Evolutionary conservation across 2,888 invertebrate genomes (phyloP).

Genomic region (Himalopsyche anomala): DNA sequence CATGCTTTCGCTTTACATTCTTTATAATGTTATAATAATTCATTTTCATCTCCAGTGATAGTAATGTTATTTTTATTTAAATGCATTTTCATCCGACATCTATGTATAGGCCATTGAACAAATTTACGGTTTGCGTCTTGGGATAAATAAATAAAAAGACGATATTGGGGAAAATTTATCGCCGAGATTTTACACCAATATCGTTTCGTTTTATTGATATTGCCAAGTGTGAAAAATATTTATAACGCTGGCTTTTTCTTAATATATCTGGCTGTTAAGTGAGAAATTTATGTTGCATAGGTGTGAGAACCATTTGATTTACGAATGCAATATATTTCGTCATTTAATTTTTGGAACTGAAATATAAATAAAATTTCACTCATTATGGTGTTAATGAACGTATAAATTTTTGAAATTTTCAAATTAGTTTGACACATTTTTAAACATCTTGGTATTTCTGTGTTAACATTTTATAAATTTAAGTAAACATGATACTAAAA

Average conservation of each 20-base stretch:
- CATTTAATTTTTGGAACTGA: neutral
- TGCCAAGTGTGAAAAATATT: conserved; percentile 34
- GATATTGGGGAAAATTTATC: conserved; percentile 21
- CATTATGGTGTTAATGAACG: neutral
- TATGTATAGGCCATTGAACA: conserved; percentile 23
- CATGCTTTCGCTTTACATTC: neutral
- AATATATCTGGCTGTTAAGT: conserved; percentile 19
- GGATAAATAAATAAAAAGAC: conserved; percentile 30
- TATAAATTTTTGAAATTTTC: neutral
- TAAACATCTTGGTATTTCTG: neutral
- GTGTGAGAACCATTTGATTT: conserved; percentile 1
- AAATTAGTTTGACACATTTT: conserved; percentile 9
- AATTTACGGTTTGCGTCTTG: conserved; percentile 22
- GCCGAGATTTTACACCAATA: conserved; percentile 34
- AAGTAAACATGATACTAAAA: no score
- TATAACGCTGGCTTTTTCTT: neutral
- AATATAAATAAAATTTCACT: conserved; percentile 5
- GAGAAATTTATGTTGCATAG: neutral
- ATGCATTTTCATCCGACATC: neutral
- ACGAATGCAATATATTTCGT: neutral
- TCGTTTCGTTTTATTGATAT: conserved; percentile 34
- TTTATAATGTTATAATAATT: neutral
- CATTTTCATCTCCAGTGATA: neutral
- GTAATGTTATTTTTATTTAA: neutral
- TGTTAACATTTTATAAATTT: neutral